Base-by-base conservation (phyloP, 2,113 vertebrate species). In the Amblyornis subalaris region DNA sequence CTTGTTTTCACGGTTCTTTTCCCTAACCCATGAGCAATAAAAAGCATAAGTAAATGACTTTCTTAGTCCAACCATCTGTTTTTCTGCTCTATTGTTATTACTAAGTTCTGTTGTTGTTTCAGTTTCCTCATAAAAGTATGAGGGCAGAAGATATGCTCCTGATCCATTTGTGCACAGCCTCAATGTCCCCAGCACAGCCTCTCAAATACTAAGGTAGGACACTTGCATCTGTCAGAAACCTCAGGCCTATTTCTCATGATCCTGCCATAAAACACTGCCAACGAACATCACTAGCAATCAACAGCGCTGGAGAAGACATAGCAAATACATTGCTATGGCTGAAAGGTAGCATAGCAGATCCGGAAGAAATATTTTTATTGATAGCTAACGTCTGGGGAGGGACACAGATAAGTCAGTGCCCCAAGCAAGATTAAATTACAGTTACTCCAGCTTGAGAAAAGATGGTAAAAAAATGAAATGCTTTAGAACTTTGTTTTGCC, bases 391-490 rank as follows among this genome's bases (percentile, higher is more conserved):
- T 67, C 51, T 50, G 28, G 28, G 19, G 35, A 88, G 45, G 61
- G 45, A 60, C 76, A 80, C 26, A 42, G 47, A 29, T 19, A 83
- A 75, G 36, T 36, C 83, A 72, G 31, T 42, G 57, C 40, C 65
- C 36, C 28, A 36, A 75, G 76, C 53, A 89, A 92, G 69, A 84
- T 72, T 74, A 75, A 87, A 78, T 87, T 89, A 58, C 44, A 72
- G 28, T 44, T 55, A 73, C 29, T 86, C 35, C 60, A 86, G 60
- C 69, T 89, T 75, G 69, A 90, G 69, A 85, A 90, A 92, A 74
- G 28, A 78, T 29, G 53, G 36, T 64, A 18, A 66, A 89, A 85
- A 86, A 61, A 90, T 19, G 9, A 80, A 84, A 94, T 2, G 3
- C 16, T 89, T 84, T 23, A 72, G 69, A 78, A 77, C 55, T 92